Evolutionary conservation across 2,113 vertebrate genomes (phyloP).

Genomic region (Ciconia stormi): DNA sequence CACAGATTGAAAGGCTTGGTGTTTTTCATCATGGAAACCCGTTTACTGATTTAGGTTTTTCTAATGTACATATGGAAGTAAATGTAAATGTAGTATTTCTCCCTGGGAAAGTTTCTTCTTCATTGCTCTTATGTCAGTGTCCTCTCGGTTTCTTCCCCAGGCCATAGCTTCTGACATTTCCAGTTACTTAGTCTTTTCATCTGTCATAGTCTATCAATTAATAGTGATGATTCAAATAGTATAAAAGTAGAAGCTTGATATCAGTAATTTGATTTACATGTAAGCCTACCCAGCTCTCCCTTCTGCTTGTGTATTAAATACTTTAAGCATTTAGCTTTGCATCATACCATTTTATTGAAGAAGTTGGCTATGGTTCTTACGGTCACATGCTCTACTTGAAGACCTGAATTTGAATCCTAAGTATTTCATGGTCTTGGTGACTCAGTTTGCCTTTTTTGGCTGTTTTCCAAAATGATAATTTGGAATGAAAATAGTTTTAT

Average conservation of each 20-base stretch:
- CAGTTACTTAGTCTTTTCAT: neutral
- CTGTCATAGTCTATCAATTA: neutral
- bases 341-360: neutral
- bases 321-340: neutral
- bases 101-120: neutral
- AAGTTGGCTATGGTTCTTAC: neutral
- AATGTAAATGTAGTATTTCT: neutral
- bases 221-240: neutral
- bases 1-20: neutral
- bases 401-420: neutral
- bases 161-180: neutral
- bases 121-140: neutral
- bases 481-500: neutral
- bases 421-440: neutral
- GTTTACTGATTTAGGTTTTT: neutral
- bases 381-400: neutral
- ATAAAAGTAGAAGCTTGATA: neutral
- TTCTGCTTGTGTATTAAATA: neutral
- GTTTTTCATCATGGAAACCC: neutral
- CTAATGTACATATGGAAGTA: neutral
- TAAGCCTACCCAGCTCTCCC: neutral
- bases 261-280: neutral
- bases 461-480: neutral
- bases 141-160: neutral
- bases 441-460: neutral